These are phyloP conservation scores for Capitulum mitella DNA, from an alignment of 2,888 invertebrate genomes.

Conservation along the genomic window DNA sequence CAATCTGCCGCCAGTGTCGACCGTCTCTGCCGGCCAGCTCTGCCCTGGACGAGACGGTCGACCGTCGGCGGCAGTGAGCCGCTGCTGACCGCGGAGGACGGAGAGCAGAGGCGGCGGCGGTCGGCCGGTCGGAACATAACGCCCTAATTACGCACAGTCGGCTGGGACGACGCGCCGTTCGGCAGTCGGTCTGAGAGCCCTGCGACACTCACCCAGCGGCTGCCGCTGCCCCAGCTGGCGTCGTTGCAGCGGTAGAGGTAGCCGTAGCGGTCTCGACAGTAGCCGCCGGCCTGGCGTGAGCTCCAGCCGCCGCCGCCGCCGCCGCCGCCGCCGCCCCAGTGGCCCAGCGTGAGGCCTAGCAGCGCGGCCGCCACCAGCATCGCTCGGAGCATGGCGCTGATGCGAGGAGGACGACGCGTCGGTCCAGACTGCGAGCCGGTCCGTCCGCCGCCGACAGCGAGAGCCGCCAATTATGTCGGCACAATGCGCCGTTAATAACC, in stretches of 20 bases:
- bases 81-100: too few species aligned
- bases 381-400: background rate
- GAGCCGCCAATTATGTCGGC: background rate
- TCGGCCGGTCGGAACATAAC: too few species aligned
- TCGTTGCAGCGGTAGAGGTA: conserved; percentile 17
- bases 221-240: conserved; percentile 15
- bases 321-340: background rate
- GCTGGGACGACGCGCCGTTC: too few species aligned
- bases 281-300: background rate
- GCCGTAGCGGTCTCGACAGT: background rate
- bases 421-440: background rate
- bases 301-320: background rate
- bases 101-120: too few species aligned
- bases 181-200: too few species aligned
- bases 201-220: background rate
- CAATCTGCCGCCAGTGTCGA: too few species aligned
- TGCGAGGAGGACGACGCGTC: background rate
- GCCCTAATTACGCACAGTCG: background rate
- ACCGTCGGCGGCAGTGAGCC: background rate
- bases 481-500: background rate
- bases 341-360: background rate
- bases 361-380: conserved; percentile 16
- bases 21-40: too few species aligned
- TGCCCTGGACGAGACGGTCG: background rate
- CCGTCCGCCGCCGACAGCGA: background rate